Conservation (phyloP, 2,888 invertebrate species). For the Heteromyza rotundicornis region DNA sequence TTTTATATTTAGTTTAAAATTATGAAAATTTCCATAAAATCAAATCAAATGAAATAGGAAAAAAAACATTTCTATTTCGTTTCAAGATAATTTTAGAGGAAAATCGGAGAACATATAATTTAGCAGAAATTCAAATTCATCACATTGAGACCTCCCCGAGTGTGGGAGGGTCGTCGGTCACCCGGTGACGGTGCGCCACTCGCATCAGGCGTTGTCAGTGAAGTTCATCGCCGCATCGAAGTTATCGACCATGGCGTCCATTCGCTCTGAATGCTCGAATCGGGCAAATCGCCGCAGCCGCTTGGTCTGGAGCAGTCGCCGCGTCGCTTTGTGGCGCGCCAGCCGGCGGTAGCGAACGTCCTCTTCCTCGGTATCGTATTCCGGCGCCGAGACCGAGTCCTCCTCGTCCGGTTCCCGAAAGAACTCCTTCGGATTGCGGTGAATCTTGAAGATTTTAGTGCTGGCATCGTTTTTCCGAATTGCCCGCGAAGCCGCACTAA, state of each 20-base stretch:
- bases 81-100: slow-evolving; percentile 20
- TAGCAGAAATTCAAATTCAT: slow-evolving; percentile 57
- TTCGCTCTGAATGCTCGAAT: slow-evolving; percentile 54
- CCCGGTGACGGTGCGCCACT: slow-evolving; percentile 7
- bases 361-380: slow-evolving; percentile 51
- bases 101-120: slow-evolving; percentile 40
- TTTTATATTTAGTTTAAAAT: background rate
- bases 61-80: too few relatives aligned
- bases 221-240: slow-evolving; percentile 57
- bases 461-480: slow-evolving; percentile 48
- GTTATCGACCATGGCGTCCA: slow-evolving; percentile 55
- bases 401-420: slow-evolving; percentile 54
- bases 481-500: slow-evolving; percentile 48
- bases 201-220: slow-evolving; percentile 47
- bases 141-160: slow-evolving; percentile 41
- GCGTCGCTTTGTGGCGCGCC: slow-evolving; percentile 41
- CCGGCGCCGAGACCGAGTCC: slow-evolving; percentile 55
- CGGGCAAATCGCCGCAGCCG: slow-evolving; percentile 46
- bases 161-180: background rate
- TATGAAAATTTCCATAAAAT: background rate
- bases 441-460: slow-evolving; percentile 53
- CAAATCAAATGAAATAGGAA: slow-evolving; percentile 15
- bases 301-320: slow-evolving; percentile 34
- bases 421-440: slow-evolving; percentile 54
- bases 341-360: slow-evolving; percentile 49